Evolutionary conservation across 2,797 vertebrate species (phyloP).

Genomic region (Megaceryle alcyon): DNA sequence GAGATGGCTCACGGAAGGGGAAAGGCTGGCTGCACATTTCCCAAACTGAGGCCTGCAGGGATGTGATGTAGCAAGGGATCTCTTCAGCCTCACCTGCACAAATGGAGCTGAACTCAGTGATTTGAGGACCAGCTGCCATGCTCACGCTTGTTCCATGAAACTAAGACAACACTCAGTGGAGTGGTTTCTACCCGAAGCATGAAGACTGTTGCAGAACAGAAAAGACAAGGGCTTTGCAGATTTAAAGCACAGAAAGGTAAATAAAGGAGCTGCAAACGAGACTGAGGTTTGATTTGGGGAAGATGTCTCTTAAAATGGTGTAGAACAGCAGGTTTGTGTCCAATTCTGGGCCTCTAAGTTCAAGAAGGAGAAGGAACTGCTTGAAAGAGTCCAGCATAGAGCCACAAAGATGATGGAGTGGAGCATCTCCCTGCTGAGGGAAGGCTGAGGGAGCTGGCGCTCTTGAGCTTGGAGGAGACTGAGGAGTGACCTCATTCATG

Average conservation of each 20-base stretch:
- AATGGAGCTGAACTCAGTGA: neutral
- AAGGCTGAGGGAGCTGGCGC: no score
- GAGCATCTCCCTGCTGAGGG: no score
- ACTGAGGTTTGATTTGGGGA: neutral
- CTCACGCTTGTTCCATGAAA: neutral
- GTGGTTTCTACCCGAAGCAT: neutral
- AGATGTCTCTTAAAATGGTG: neutral
- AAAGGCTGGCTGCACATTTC: neutral
- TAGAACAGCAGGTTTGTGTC: neutral
- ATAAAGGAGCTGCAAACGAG: neutral
- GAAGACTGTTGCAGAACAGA: neutral
- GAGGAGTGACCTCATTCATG: no score
- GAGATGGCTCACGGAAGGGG: neutral
- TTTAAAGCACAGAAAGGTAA: neutral
- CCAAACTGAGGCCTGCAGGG: neutral
- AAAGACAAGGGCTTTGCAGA: neutral
- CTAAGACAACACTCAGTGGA: neutral
- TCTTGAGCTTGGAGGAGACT: no score
- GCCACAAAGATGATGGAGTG: no score
- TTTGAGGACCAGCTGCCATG: neutral
- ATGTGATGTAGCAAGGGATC: neutral
- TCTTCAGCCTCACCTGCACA: neutral
- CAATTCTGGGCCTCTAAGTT: no score
- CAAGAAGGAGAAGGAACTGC: no score
- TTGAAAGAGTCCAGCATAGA: no score